Base-by-base conservation (phyloP, 2,113 vertebrate genomes). In the Pedionomus torquatus region DNA sequence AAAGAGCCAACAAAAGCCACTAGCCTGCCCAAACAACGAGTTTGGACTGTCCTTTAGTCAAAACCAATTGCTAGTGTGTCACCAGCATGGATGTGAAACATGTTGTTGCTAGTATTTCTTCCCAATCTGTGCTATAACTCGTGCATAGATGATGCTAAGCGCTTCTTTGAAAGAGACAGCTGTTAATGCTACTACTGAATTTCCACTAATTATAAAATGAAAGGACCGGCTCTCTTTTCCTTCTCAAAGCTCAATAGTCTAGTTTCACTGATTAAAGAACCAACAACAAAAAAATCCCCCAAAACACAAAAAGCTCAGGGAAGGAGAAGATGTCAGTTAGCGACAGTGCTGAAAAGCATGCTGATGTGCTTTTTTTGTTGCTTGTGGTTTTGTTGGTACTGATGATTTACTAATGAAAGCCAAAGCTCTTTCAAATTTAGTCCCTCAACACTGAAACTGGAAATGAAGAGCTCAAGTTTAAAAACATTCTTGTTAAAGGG, bases 151-250 rank as follows among this genome's bases (percentile, higher is more conserved):
- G 94, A 87, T 92, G 86, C 86, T 44, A 46, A 92, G 83, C 10
- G 7, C 11, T 69, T 57, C 85, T 96, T 79, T 96, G 86, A 96
- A 92, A 92, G 96, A 95, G 94, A 83, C 94, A 93, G 95, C 96
- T 95, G 97, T 86, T 96, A 95, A 92, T 93, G 95, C 95, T 82
- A 82, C 83, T 72, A 33, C 94, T 87, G 89, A 84, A 95, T 97
- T 95, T 94, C 95, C 86, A 97, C 97, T 95, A 93, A 97, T 97
- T 95, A 95, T 82, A 95, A 92, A 97, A 92, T 95, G 89, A 97
- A 97, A 95, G 92, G 86, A 89, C 89, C 3, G 8, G 35, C 76
- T 91, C 93, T 86, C 95, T 93, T 89, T 90, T 68, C 89, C 89
- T 95, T 75, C 80, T 85, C 80, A 18, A 52, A 91, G 69, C 94